Conservation (phyloP, 2,797 vertebrate genomes). For the Masticophis lateralis region DNA sequence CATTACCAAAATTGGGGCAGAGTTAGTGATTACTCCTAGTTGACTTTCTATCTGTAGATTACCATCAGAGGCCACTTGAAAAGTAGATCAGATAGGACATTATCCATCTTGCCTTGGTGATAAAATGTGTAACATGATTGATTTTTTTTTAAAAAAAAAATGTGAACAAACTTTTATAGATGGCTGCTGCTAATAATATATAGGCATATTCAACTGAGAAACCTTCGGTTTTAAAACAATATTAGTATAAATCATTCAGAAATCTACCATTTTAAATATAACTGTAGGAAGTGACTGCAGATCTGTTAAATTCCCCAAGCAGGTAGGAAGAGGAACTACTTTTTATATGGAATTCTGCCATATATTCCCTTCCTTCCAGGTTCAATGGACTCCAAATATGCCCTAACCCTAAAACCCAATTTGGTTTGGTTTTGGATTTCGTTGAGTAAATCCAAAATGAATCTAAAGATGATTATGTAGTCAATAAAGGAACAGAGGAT, state of each 20-base stretch:
- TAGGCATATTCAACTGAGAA: not conserved
- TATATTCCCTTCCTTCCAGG: not conserved
- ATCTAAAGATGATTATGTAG: not conserved
- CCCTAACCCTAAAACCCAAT: not conserved
- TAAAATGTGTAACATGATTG: not conserved
- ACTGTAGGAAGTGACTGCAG: not conserved
- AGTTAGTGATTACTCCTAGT: not conserved
- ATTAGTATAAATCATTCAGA: not conserved
- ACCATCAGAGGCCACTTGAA: not conserved
- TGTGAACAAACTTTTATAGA: not conserved
- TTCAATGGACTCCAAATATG: not conserved
- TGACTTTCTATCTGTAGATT: not conserved
- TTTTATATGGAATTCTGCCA: not conserved
- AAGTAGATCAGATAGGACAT: not conserved
- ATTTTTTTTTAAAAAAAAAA: not conserved
- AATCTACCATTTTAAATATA: not conserved
- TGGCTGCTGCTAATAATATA: not conserved
- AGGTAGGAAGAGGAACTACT: not conserved
- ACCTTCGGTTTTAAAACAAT: not conserved
- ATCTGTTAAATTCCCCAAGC: not conserved
- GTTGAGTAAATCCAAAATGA: not conserved
- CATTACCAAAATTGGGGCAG: not conserved
- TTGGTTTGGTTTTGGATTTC: too few species aligned
- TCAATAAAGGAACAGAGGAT: not conserved
- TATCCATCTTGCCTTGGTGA: not conserved